phyloP scores from a whole-genome alignment of 1,140 invertebrate species.

The Drosophila sp. region DNA sequence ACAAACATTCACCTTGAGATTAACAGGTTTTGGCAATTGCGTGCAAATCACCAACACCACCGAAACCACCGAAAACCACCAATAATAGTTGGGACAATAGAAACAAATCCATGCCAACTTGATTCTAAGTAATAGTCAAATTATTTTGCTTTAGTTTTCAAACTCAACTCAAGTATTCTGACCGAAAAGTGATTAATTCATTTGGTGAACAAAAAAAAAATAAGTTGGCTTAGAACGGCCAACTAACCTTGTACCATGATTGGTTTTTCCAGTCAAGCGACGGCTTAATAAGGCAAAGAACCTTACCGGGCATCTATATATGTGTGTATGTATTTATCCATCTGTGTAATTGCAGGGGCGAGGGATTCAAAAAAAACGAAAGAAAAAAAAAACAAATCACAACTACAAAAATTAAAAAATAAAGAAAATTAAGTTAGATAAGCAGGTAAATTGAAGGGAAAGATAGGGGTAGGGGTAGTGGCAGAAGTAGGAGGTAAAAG shows the following conservation, averaged over 20 bases:
- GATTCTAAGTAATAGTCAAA: slow-evolving; percentile 18
- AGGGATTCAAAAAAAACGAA: not conserved
- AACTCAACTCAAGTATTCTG: slow-evolving; percentile 65
- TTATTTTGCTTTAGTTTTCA: slow-evolving; percentile 19
- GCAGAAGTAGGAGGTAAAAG: not conserved
- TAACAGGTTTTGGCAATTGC: slow-evolving; percentile 16
- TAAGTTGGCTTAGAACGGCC: slow-evolving; percentile 66
- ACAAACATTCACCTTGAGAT: slow-evolving; percentile 35
- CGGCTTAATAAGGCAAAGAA: slow-evolving; percentile 76
- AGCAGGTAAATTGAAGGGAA: slow-evolving; percentile 18
- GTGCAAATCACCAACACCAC: not conserved
- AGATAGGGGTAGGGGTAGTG: not conserved
- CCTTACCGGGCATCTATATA: slow-evolving; percentile 57
- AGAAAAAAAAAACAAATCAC: not conserved
- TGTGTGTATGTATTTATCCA: slow-evolving; percentile 30
- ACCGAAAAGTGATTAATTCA: slow-evolving; percentile 68
- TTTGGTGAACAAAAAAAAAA: slow-evolving; percentile 11
- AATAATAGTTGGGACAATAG: slow-evolving; percentile 8
- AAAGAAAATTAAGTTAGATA: slow-evolving; percentile 56
- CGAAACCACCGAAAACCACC: not conserved
- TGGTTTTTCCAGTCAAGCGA: slow-evolving; percentile 50
- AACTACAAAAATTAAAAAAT: slow-evolving; percentile 22
- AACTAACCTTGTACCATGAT: slow-evolving; percentile 71
- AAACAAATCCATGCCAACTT: slow-evolving; percentile 14
- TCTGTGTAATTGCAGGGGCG: slow-evolving; percentile 45